phyloP scores from a whole-genome alignment of 2,113 vertebrate genomes.

The Scolopax mira region DNA sequence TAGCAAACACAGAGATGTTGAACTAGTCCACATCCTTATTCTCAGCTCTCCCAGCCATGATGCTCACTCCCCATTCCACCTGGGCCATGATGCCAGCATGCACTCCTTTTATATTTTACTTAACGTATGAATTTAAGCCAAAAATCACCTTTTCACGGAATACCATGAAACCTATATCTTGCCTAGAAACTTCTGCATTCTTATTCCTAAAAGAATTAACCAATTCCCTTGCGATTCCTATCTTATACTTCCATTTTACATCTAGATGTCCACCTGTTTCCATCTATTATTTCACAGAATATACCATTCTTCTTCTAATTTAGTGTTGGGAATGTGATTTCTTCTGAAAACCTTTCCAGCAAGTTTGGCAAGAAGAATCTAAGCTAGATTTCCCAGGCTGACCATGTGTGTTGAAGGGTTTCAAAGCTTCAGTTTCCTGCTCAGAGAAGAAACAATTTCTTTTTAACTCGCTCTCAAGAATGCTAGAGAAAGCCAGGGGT shows the following conservation, averaged over 20 bases:
- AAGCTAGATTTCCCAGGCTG: conserved; percentile 20
- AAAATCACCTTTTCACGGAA: not conserved
- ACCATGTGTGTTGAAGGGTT: not conserved
- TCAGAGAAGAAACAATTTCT: conserved; percentile 22
- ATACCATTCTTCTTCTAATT: not conserved
- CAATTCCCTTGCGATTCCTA: not conserved
- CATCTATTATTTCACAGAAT: not conserved
- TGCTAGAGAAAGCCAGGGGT: not conserved
- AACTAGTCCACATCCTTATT: not conserved
- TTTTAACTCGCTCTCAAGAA: not conserved
- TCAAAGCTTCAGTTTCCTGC: conserved; percentile 28
- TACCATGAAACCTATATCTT: not conserved
- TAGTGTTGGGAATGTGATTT: not conserved
- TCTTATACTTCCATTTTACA: not conserved
- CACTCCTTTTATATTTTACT: not conserved
- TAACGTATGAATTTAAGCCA: not conserved
- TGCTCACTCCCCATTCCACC: not conserved
- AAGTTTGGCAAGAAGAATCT: not conserved
- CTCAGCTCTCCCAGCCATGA: not conserved
- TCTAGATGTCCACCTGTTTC: not conserved
- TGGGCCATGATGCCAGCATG: not conserved
- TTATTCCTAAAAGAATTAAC: not conserved
- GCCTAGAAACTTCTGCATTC: not conserved
- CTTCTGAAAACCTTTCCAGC: conserved; percentile 7
- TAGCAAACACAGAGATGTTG: not conserved